These are phyloP conservation scores for Crocidura indochinensis DNA, from an alignment of 2,797 vertebrate genomes.

Conservation along the genomic window DNA sequence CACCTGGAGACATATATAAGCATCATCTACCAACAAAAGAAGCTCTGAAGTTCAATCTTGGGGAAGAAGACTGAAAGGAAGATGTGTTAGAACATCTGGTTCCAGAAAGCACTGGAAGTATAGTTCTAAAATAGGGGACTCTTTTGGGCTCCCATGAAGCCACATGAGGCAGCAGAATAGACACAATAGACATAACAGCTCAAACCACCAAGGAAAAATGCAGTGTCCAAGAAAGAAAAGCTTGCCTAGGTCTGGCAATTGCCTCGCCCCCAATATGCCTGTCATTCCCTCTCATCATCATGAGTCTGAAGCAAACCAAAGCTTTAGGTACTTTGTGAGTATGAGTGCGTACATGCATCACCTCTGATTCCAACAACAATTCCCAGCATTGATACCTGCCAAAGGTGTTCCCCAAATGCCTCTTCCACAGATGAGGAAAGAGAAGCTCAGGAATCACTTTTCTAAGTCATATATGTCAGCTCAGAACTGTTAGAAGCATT, in stretches of 20 bases:
- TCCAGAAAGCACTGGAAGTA: slow-evolving; percentile 81
- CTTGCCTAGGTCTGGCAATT: too few relatives aligned
- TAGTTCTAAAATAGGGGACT: slow-evolving; percentile 85
- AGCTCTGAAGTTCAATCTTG: slow-evolving; percentile 79
- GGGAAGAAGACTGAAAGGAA: slow-evolving; percentile 53
- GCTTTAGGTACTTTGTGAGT: background rate
- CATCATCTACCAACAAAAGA: slow-evolving; percentile 76
- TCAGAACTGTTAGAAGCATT: too few relatives aligned
- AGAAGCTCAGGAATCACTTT: background rate
- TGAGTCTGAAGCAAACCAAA: background rate
- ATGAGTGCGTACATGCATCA: background rate
- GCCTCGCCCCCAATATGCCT: background rate
- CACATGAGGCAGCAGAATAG: slow-evolving; percentile 48
- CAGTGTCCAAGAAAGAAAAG: too few relatives aligned
- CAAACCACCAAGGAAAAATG: slow-evolving; percentile 51
- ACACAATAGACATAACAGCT: slow-evolving; percentile 75
- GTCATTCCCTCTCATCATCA: background rate
- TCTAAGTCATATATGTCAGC: too few relatives aligned
- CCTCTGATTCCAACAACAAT: background rate
- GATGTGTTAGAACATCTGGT: slow-evolving; percentile 80
- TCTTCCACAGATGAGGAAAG: background rate
- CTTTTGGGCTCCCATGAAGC: slow-evolving; percentile 82
- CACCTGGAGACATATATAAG: slow-evolving; percentile 7
- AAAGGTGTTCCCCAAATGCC: too few relatives aligned
- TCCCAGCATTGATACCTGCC: background rate